Evolutionary conservation across 2,797 vertebrate genomes (phyloP).

Genomic region (Enteromius anoplus): DNA sequence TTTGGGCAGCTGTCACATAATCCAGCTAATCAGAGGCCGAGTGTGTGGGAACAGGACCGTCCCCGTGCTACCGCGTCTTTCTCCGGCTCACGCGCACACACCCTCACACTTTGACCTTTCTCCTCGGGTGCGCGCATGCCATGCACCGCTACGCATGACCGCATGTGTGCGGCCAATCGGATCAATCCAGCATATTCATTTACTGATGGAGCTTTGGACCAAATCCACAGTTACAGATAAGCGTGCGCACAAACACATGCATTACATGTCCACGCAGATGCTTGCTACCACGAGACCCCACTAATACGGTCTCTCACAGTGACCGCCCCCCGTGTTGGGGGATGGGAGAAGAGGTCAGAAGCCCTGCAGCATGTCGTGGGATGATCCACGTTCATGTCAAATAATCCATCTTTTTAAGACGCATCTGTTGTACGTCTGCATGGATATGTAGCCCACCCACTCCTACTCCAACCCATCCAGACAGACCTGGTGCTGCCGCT

Average conservation of each 20-base stretch:
- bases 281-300: conserved; percentile 47
- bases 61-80: conserved; percentile 47
- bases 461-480: conserved; percentile 65
- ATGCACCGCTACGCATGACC: conserved; percentile 12
- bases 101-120: conserved; percentile 59
- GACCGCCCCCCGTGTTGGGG: conserved; percentile 58
- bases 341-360: conserved; percentile 75
- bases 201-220: conserved; percentile 33
- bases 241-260: background rate
- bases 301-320: conserved; percentile 65
- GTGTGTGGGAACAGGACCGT: conserved; percentile 75
- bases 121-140: background rate
- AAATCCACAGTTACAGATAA: conserved; percentile 35
- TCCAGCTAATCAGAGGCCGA: conserved; percentile 83
- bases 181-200: conserved; percentile 35
- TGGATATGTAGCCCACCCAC: conserved; percentile 51
- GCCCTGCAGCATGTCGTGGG: conserved; percentile 73
- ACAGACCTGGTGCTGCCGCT: conserved; percentile 71
- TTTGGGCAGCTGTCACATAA: conserved; percentile 88
- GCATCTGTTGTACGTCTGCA: conserved; percentile 77
- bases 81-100: conserved; percentile 48
- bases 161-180: background rate
- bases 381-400: conserved; percentile 78
- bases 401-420: conserved; percentile 75
- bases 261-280: conserved; percentile 16